A percentile compares a stretch with the other conserved stretches of the same genome.
These are phyloP conservation scores for Aphelinus certus DNA, from an alignment of 1,140 invertebrate genomes.

Conservation along the genomic window DNA sequence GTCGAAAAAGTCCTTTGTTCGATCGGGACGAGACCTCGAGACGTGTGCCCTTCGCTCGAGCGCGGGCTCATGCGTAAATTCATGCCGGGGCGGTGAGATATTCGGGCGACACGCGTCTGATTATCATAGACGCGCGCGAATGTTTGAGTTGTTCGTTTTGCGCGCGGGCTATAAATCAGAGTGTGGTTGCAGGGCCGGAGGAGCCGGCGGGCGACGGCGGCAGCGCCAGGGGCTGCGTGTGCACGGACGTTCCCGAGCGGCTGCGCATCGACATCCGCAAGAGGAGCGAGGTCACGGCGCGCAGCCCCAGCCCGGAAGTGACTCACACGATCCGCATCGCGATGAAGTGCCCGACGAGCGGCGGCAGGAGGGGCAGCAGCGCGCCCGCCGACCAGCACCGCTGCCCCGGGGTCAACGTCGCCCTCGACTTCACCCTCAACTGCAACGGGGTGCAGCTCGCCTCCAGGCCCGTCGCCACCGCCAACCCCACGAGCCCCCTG, in stretches of 20 bases:
- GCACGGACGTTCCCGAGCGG: constrained; percentile 52
- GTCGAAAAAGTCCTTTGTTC: not conserved
- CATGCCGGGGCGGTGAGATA: not conserved
- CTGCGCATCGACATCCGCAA: constrained; percentile 50
- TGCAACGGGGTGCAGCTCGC: constrained; percentile 56
- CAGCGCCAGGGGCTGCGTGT: constrained; percentile 45
- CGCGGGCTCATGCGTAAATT: too few species aligned
- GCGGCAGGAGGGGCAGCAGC: not conserved
- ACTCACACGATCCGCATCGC: constrained; percentile 58
- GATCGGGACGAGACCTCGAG: not conserved
- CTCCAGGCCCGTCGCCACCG: constrained; percentile 46
- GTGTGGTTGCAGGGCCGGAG: constrained; percentile 21
- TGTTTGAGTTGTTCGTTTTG: not conserved
- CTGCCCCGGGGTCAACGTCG: constrained; percentile 48
- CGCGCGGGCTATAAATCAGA: constrained; percentile 15
- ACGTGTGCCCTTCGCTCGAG: not conserved
- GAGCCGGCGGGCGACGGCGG: not conserved
- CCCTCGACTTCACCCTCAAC: constrained; percentile 58
- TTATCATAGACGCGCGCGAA: constrained; percentile 6
- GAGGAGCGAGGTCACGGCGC: constrained; percentile 47
- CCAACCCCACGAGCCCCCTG: constrained; percentile 35
- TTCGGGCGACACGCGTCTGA: not conserved
- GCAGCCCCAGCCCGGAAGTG: constrained; percentile 56
- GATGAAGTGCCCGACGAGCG: constrained; percentile 54
- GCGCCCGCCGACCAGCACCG: constrained; percentile 19